Evolutionary conservation across 2,888 invertebrate species (phyloP), one percentile per base, ranked within the genome.

Genomic region (Lissocephala sabroskyi): DNA sequence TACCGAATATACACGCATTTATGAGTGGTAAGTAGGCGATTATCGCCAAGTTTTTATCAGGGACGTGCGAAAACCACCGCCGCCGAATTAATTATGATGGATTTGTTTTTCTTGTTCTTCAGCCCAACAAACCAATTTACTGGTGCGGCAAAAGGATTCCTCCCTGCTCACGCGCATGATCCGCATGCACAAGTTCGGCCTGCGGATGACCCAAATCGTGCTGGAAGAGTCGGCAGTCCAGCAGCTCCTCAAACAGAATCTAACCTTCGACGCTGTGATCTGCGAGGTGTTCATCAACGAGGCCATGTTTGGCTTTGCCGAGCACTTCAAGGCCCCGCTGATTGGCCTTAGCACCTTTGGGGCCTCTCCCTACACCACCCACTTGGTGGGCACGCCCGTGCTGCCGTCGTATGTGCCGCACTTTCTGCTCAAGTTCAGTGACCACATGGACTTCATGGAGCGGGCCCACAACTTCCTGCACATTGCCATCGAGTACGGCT

Each of bases 361-460:
- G 6, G 43, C 62, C 0, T 45, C 59, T 19, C 63, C 73, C 51
- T 44, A 49, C 3, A 55, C 60, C 1, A 74, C 79, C 19, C 56
- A 64, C 14, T 23, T 76, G 17, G 63, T 66, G 1, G 77, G 79
- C 0, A 74, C 79, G 1, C 82, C 85, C 2, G 65, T 77, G 11
- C 82, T 81, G 0, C 71, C 75, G 0, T 83, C 84, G 0, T 82
- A 78, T 59, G 70, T 83, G n/a, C 79, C 84, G 0, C 56, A 68
- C 29, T 41, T 57, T 2, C 52, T 79, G 32, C 48, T 78, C 0
- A 58, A 62, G 1, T 77, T 77, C 23, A 74, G 76, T 1, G 80
- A 83, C 60, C 77, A 52, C 19, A 86, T 86, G 86, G 65, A 44
- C 1, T 79, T 83, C 17, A 17, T 46, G 1, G 60, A 86, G 52